Conservation (phyloP, 2,888 invertebrate genomes). For the Notocelia uddmanniana region DNA sequence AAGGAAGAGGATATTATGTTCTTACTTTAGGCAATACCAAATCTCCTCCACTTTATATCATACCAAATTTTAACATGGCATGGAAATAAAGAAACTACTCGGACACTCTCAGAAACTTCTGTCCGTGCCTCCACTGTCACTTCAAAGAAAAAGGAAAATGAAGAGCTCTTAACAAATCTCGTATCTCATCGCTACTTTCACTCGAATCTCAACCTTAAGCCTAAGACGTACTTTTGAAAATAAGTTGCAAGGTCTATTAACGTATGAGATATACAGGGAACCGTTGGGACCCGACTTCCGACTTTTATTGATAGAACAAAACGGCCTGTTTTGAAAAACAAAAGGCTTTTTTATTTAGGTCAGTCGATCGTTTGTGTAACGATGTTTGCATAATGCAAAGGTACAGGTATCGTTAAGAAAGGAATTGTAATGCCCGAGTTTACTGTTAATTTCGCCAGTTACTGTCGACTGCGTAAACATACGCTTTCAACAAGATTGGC, state of each 20-base stretch:
- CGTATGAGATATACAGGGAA: neutral
- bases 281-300: slow-evolving; percentile 11
- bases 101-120: slow-evolving; percentile 23
- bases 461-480: too few relatives aligned
- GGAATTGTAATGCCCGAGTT: too few relatives aligned
- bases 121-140: slow-evolving; percentile 15
- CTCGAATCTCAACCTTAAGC: neutral
- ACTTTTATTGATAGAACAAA: slow-evolving; percentile 26
- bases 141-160: slow-evolving; percentile 15
- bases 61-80: neutral
- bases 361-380: slow-evolving; percentile 20
- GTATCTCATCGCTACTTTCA: neutral
- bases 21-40: too few relatives aligned
- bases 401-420: neutral
- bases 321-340: slow-evolving; percentile 29
- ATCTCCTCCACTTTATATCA: neutral
- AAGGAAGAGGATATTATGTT: too few relatives aligned
- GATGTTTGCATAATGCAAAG: slow-evolving; percentile 12
- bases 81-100: slow-evolving; percentile 32
- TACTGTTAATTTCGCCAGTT: too few relatives aligned
- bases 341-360: slow-evolving; percentile 20
- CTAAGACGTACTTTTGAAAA: neutral
- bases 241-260: neutral
- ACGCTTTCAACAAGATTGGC: too few relatives aligned
- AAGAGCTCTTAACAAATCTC: neutral